These are phyloP conservation scores for Perizoma flavofasciatum DNA, from an alignment of 2,888 invertebrate species.

Conservation along the genomic window DNA sequence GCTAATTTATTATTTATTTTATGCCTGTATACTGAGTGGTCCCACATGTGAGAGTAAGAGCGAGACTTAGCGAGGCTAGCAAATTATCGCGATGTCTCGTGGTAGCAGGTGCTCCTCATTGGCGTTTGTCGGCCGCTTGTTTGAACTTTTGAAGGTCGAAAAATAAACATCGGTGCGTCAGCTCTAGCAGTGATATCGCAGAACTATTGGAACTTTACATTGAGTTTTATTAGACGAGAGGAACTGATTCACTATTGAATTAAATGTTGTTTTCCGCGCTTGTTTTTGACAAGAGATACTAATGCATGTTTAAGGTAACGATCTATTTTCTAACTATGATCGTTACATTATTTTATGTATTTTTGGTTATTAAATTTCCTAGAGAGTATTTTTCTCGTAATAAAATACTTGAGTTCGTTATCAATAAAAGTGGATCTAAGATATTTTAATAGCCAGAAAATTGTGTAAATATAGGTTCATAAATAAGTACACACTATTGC, in stretches of 20 bases:
- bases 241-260: too few relatives aligned
- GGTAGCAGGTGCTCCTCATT: slow-evolving; percentile 78
- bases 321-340: background rate
- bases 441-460: too few relatives aligned
- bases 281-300: too few relatives aligned
- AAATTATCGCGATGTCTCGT: slow-evolving; percentile 70
- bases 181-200: slow-evolving; percentile 17
- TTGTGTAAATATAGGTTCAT: too few relatives aligned
- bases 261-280: too few relatives aligned
- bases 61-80: slow-evolving; percentile 46
- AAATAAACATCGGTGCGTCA: slow-evolving; percentile 57
- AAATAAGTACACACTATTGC: background rate
- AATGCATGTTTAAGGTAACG: background rate
- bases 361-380: background rate
- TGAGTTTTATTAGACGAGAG: slow-evolving; percentile 1
- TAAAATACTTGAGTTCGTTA: too few relatives aligned
- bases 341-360: background rate
- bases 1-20: slow-evolving; percentile 2
- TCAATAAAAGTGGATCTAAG: too few relatives aligned
- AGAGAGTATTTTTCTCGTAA: background rate
- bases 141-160: slow-evolving; percentile 81
- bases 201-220: background rate
- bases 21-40: slow-evolving; percentile 23
- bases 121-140: slow-evolving; percentile 64
- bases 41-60: slow-evolving; percentile 43